Base-by-base conservation (phyloP, 35 echinoderm and acorn worm genomes). In the Apostichopus japonicus region DNA sequence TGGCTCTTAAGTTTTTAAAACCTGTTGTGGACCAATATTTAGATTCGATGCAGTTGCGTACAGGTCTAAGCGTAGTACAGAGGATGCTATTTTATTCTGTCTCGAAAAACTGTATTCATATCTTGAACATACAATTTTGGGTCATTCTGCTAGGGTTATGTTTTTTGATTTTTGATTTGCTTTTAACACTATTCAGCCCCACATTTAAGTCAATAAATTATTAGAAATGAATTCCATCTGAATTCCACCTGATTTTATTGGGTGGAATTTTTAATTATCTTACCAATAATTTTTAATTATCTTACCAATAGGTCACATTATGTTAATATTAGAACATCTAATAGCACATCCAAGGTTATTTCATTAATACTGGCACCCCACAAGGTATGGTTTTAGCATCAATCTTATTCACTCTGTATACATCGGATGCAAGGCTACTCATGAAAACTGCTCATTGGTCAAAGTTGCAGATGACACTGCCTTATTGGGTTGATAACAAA, bases 401-500 rank as follows among this genome's bases (percentile, higher is more conserved):
- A 78, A 78, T 91, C 27, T 24, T 90, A 22, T 93, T 93, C 54
- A 92, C 91, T 82, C 83, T 92, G 23, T 92, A 71, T 57, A 92
- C 91, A 9, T 82, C 77, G 9, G 78, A 83, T 92, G 77, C 77
- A 24, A 62, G 56, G 25, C 78, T 51, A 65, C 78, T 5, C 58
- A 55, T 61, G 5, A 8, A n/a, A 65, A 59, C 9, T 92, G 90
- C 55, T 23, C 75, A 17, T 23, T 92, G 33, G 55, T 92, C 9
- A 92, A 83, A 62, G 82, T 83, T 83, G 79, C 78, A 65, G 78
- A 92, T 83, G 91, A 92, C 57, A 83, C 91, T 84, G 56, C 79
- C 16, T 71, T 61, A 16, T 6, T 92, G 19, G 91, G 91, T 61
- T 92, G 55, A 27, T 62, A 27, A 90, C 77, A 27, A 90, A 89